phyloP scores from a whole-genome alignment of 2,888 invertebrate genomes.

The Brachyptera putata region DNA sequence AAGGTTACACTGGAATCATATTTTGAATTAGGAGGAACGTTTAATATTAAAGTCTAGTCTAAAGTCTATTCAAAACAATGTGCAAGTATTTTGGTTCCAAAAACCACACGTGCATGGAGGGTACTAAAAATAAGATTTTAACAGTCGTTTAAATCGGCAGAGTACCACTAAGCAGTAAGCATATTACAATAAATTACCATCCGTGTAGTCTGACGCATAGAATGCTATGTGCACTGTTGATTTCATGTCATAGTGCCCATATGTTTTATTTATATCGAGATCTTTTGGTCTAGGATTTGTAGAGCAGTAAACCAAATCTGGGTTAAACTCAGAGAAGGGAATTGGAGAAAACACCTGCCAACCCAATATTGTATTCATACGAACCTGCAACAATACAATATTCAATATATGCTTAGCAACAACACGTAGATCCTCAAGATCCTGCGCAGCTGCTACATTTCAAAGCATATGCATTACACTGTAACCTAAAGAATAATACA shows the following conservation, averaged over 20 bases:
- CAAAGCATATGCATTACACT: too few relatives aligned
- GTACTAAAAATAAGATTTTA: too few relatives aligned
- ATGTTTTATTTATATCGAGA: constrained; percentile 65
- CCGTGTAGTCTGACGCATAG: constrained; percentile 76
- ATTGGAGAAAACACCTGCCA: constrained; percentile 90
- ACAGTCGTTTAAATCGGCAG: not conserved
- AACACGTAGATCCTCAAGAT: not conserved
- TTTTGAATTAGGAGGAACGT: too few relatives aligned
- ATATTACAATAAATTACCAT: too few relatives aligned
- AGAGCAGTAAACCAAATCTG: constrained; percentile 51
- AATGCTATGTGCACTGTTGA: constrained; percentile 72
- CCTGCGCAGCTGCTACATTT: constrained; percentile 4
- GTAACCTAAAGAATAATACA: too few relatives aligned
- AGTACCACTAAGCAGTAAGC: not conserved
- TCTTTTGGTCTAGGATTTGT: constrained; percentile 46
- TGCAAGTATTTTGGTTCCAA: too few relatives aligned
- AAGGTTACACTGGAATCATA: too few relatives aligned
- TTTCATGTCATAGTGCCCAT: constrained; percentile 74
- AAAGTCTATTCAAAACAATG: too few relatives aligned
- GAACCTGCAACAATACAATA: constrained; percentile 55
- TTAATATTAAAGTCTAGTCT: too few relatives aligned
- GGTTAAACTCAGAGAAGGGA: constrained; percentile 84
- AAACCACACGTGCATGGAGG: too few relatives aligned
- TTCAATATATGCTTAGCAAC: not conserved
- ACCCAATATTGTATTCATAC: constrained; percentile 89